These are phyloP conservation scores for Sphaeramia orbicularis DNA, from an alignment of 2,797 vertebrate species.

Conservation along the genomic window DNA sequence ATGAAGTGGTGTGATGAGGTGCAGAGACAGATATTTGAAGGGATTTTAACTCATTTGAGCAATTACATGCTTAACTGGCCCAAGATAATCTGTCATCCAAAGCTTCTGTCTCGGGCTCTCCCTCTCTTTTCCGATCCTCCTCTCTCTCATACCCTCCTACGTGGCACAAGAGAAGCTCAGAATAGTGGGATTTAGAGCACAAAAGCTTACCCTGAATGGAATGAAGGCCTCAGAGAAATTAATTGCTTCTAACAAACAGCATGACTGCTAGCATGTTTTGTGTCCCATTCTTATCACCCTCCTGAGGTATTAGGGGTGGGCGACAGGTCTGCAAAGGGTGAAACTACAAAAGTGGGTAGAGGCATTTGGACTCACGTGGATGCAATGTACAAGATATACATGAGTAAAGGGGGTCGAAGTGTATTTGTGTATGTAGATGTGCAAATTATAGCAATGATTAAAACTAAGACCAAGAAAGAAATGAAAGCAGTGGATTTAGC, in stretches of 20 bases:
- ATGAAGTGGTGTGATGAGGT: constrained; percentile 99
- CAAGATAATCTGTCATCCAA: constrained; percentile 99
- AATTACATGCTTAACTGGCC: constrained; percentile 99
- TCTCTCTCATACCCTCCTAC: constrained; percentile 86
- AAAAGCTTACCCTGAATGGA: constrained; percentile 98
- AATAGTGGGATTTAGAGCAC: constrained; percentile 99
- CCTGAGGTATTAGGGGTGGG: constrained; percentile 87
- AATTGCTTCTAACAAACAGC: constrained; percentile 99
- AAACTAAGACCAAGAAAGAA: constrained; percentile 5
- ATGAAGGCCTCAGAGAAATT: constrained; percentile 99
- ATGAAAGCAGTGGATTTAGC: constrained; percentile 3
- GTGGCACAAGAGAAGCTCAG: constrained; percentile 95
- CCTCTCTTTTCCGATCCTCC: constrained; percentile 81
- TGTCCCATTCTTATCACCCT: constrained; percentile 95
- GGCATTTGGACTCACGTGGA: constrained; percentile 47
- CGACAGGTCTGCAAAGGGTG: constrained; percentile 74
- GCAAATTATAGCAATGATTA: neutral
- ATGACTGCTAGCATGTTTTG: constrained; percentile 97
- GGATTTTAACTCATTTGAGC: constrained; percentile 99
- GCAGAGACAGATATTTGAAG: constrained; percentile 99
- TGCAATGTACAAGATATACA: constrained; percentile 28
- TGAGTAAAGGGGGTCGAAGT: constrained; percentile 13
- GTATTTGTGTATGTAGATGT: constrained; percentile 13
- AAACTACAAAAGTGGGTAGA: constrained; percentile 64
- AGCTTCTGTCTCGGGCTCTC: constrained; percentile 87